Evolutionary conservation across 2,888 invertebrate species (phyloP), one percentile per base, ranked within the genome.

Genomic region (Pyrochroa serraticornis): DNA sequence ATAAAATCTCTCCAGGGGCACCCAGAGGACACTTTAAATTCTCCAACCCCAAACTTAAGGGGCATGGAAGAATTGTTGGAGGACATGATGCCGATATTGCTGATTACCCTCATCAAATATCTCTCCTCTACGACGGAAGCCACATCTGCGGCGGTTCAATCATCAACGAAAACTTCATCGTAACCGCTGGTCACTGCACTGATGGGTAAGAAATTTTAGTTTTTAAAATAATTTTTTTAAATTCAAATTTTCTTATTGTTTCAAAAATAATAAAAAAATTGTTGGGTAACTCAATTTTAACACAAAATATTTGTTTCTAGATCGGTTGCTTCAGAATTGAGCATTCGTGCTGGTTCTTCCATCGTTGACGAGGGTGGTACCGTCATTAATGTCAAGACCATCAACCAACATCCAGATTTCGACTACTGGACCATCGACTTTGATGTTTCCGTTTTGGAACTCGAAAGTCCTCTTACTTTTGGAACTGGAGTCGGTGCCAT

Each of bases 111-210:
- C 83, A 83, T 80, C 83, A 83, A 66, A 79, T 81, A 14, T 83
- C 83, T 0, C 67, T 84, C 1, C 65, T 82, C 1, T 80, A 81
- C 69, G 77, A 77, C 65, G 77, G 78, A 0, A 78, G 76, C 56
- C 82, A 82, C 7, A 81, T 82, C 59, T 84, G 84, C 48, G 83
- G 84, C 0, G 84, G 80, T 0, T 80, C 82, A 0, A 77, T 83
- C 8, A 61, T 83, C 70, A 81, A 80, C 0, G 77, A 77, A 8
- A 63, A 75, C 1, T 82, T 81, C 78, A 71, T 82, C 22, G 65
- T 83, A 13, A 82, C 83, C 0, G 83, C 84, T 2, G 84, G 82
- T 0, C 83, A 83, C 58, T 84, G 84, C 53, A 71, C 62, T 12
- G 49, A 47, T 0, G 43, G 52, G 66, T 66, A 66, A 67, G 66